Evolutionary conservation across 2,888 invertebrate species (phyloP), one percentile per base, ranked within the genome.

Genomic region (Lasioglossum lativentre): DNA sequence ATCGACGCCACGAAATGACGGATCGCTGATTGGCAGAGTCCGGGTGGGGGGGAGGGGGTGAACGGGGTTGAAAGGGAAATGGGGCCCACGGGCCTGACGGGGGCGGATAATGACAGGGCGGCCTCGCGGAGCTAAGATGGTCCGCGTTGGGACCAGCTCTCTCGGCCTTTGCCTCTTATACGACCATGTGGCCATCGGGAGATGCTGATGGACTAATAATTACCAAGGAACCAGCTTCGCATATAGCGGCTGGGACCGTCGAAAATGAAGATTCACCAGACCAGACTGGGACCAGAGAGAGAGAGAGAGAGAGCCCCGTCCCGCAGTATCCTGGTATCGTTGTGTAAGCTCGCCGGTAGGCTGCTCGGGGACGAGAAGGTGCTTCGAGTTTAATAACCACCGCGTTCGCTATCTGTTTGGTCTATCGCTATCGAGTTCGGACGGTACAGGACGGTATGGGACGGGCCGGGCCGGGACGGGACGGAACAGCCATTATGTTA

Each of bases 51-150:
- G 91, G 88, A 14, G 30, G 66, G 89, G 91, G 89, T 88, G 85
- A 86, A 88, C 88, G 91, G 93, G 93, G 94, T 94, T 93, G 93
- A 94, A 94, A 94, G 93, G 93, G 93, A 94, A 95, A 95, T 94
- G 92, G 93, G 91, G 91, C 91, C 92, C 89, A 86, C 85, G 91
- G 91, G 91, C 87, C 90, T 90, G 89, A 93, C 91, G 95, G 93
- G 94, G 95, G 94, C 93, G 94, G 93, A 94, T 95, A 95, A 95
- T 95, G 93, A 95, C 94, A 95, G 94, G 94, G 95, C 95, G 94
- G 94, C 86, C 88, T 88, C 89, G 88, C 89, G 89, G 78, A 82
- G 90, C 90, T 90, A 93, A 92, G 91, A 93, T 92, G 92, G 90
- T 88, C 89, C 90, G 88, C 87, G 80, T 78, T 85, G 86, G 81